phyloP scores from a whole-genome alignment of 2,113 vertebrate genomes.

The Dasyornis broadbenti region DNA sequence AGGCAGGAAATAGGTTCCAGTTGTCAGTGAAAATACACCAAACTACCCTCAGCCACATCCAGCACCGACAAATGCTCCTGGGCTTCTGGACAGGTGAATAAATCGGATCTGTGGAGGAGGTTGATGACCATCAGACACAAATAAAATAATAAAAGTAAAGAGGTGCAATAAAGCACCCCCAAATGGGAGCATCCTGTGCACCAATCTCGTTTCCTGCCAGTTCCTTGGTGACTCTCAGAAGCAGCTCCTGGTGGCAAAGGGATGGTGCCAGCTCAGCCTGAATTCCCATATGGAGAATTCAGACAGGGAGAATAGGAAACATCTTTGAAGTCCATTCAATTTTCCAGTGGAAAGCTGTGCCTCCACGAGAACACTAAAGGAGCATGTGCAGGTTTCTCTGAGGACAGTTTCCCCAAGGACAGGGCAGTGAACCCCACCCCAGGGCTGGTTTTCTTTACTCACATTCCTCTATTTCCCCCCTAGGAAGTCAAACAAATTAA shows the following conservation, averaged over 20 bases:
- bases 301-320: background rate
- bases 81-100: background rate
- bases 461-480: background rate
- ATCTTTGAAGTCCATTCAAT: background rate
- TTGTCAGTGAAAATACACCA: background rate
- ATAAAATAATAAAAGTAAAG: background rate
- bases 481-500: background rate
- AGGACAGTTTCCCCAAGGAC: background rate
- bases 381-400: accelerated
- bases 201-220: background rate
- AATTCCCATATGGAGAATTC: background rate
- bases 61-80: background rate
- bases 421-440: background rate
- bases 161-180: background rate
- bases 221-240: background rate
- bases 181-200: background rate
- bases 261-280: background rate
- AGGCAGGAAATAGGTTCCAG: background rate
- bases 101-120: background rate
- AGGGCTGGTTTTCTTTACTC: background rate
- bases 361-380: background rate
- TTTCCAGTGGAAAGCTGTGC: background rate
- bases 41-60: background rate
- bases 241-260: background rate
- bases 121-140: accelerated